Base-by-base conservation (phyloP, 2,113 vertebrate species). In the Aleadryas rufinucha region DNA sequence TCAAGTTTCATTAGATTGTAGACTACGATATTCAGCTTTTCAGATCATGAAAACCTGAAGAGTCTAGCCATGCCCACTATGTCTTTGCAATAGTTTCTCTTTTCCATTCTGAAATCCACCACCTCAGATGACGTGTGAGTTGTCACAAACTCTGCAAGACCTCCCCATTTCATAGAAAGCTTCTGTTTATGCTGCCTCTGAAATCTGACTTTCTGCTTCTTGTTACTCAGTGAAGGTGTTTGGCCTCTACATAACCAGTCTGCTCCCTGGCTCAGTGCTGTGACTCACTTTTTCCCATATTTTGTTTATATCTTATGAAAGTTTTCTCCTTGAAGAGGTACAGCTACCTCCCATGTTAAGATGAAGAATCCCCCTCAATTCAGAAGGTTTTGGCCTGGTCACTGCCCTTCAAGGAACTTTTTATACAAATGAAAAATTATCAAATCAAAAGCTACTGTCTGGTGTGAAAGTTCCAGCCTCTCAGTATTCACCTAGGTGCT, bases 81-180 rank as follows among this genome's bases (percentile, higher is more conserved):
- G 5, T 37, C 59, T 22, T 77, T 61, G 31, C 19, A 47, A 28
- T 28, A 18, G 0, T 71, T 88, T 85, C 22, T 66, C 6, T 88
- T 92, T 79, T 82, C 28, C 26, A 14, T 17, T 33, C 21, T 60
- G 56, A n/a, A 21, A 65, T 81, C 19, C 7, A 61, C 19, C 10
- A 61, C 2, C 7, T 82, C 31, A n/a, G 45, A 50, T 35, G 16
- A 50, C 0, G 0, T n/a, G 16, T 52, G 35, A 76, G 30, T 20
- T 26, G 12, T 33, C 1, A 0, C 16, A 86, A 60, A 44, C 9
- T 69, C 49, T 84, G 27, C 18, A 71, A 71, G 16, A 70, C 5
- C 5, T 39, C 16, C 6, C 6, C 33, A 2, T 71, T 50, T 14
- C 12, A 8, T 45, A 31, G 28, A 82, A 79, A 50, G 0, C 22